Base-by-base conservation (phyloP, 2,888 invertebrate species). In the Ormyrus labotus region DNA sequence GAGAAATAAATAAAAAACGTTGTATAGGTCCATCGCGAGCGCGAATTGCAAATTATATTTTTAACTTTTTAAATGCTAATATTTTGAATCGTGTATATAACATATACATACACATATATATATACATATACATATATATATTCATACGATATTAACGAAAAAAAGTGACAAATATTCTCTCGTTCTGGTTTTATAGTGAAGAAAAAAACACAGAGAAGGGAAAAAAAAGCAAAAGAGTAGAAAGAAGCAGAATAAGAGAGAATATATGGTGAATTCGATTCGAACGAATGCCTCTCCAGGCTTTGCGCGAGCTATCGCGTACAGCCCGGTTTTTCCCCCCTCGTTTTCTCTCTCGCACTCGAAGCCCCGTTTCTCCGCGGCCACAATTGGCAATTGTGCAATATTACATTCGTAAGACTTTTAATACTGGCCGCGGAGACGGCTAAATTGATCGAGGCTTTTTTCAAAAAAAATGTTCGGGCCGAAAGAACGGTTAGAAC, bases 1-100 rank as follows among this genome's bases (percentile, higher is more conserved):
- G 68, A 69, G 70, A 64, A 82, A 70, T 78, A 83, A 84, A 79
- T 79, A 81, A 83, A 76, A 34, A 80, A 81, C 69, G 80, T 81
- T 88, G 86, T 88, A 87, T 86, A 88, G 88, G 87, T 89, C 88
- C 89, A 88, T 88, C 88, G 87, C 85, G 88, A 88, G 89, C 87
- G 89, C 87, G 88, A 90, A 87, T 89, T 87, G 88, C 87, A 89
- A 85, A 89, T 87, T 90, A 90, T 90, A 90, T 90, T 90, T 90
- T 90, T 90, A 90, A 89, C 88, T 90, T 87, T 90, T 88, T 88
- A 88, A 89, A 89, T 86, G 83, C 73, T 89, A 87, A 90, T 89
- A 90, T 90, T 90, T 90, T 90, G 85, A 90, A 87, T 86, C 88
- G 86, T 90, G 87, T 86, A 87, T 88, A 89, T 89, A 84, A 80